Evolutionary conservation across 2,888 invertebrate species (phyloP), one percentile per base, ranked within the genome.

Genomic region (Liopterus haemorrhoidalis): DNA sequence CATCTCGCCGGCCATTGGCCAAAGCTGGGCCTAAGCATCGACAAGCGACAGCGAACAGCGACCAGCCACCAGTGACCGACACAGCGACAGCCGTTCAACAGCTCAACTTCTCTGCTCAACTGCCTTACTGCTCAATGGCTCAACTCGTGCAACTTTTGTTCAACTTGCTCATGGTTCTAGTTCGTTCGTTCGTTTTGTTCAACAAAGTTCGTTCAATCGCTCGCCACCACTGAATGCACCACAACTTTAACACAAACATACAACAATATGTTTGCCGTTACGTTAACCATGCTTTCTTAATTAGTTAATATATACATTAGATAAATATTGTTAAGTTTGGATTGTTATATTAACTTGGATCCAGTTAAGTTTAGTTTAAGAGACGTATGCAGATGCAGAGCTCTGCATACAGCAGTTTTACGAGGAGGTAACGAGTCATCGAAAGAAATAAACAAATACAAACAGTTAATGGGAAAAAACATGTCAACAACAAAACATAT

Each of bases 401-500:
- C 36, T 37, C n/a, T 37, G 43, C 43, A 43, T 43, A 59, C 55
- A 50, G 56, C 53, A 56, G 32, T 53, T 52, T 57, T 55, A 62
- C 65, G 69, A 69, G 68, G 68, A 70, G 69, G 69, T 66, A 66
- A 69, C 68, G 69, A 69, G 57, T 65, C 59, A 59, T 63, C 53
- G 45, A 59, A 49, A 60, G 56, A 58, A 56, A 59, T 52, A 55
- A 55, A 50, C 49, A 54, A 56, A 49, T 47, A 53, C 49, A 52
- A 48, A 46, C 45, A 46, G 49, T 49, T 37, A 41, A 42, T 48
- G 41, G 46, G 45, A 47, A 63, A 67, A 66, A 67, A 67, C 65
- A 66, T 64, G 55, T 65, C 64, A 64, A 67, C 65, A 68, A 66
- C 67, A 68, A 67, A 67, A 66, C 67, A 68, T 68, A 68, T 65